Evolutionary conservation across 2,797 vertebrate species (phyloP), one percentile per base, ranked within the genome.

Genomic region (Pygocentrus nattereri): DNA sequence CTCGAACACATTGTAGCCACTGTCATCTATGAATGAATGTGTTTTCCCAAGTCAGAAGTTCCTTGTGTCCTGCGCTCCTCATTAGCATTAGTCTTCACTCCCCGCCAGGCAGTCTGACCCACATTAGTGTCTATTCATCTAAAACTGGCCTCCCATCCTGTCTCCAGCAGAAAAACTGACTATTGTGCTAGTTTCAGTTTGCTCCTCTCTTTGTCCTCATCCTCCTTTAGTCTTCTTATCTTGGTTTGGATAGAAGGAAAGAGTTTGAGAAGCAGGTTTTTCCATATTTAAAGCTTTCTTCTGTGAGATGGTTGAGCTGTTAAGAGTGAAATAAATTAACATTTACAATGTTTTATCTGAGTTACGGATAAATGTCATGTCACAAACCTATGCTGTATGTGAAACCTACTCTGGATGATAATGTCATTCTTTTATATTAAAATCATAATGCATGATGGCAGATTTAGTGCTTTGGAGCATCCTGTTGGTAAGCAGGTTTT

Each of bases 1-100:
- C 62, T 34, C 1, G 15, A 25, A 6, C 68, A 71, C 10, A 13
- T 47, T 34, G 47, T 21, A 31, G 23, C 50, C 30, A 19, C 18
- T 1, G 70, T 56, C 50, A 56, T 73, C n/a, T n/a, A 30, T 34
- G 70, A 38, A 38, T 21, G 52, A 56, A 73, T 52, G 68, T 71
- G 18, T 52, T n/a, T 54, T 34, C 11, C 49, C 27, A 34, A 56
- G 70, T 73, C 50, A n/a, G 50, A 72, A 31, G 69, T 72, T 52
- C 18, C 49, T 56, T 54, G 27, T 56, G 27, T 56, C 19, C 70
- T 56, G 27, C 21, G 27, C 23, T 25, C 16, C 67, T 70, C 68
- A 19, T 70, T 70, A 50, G 47, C 13, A 70, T 21, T 69, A 49
- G 23, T 71, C 47, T 71, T 71, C 25, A 30, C 47, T 50, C 10